A percentile compares a stretch with the other conserved stretches of the same genome.
These are phyloP conservation scores for Cochlearius cochlearius DNA, from an alignment of 2,113 vertebrate species.

Conservation along the genomic window DNA sequence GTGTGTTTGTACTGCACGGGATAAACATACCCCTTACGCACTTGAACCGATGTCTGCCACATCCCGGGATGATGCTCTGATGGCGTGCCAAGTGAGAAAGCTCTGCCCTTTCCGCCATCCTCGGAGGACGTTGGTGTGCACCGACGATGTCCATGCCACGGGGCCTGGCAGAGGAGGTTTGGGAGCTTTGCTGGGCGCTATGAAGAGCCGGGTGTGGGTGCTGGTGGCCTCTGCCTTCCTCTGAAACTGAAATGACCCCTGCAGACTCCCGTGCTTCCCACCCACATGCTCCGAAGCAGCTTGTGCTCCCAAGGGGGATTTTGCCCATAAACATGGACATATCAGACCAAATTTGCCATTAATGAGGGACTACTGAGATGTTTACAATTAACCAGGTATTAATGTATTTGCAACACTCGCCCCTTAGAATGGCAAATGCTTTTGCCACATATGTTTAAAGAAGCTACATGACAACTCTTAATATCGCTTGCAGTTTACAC, in stretches of 20 bases:
- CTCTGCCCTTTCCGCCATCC: not conserved
- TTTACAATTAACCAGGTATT: not conserved
- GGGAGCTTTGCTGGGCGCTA: not conserved
- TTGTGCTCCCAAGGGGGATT: not conserved
- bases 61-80: not conserved
- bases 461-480: not conserved
- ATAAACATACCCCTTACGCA: not conserved
- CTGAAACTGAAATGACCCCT: not conserved
- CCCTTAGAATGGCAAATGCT: not conserved
- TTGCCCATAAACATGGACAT: not conserved
- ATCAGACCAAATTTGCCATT: not conserved
- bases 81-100: not conserved
- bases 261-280: not conserved
- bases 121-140: rapidly evolving
- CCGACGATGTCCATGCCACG: rapidly evolving
- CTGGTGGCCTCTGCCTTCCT: not conserved
- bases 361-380: not conserved
- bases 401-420: not conserved
- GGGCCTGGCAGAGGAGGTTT: not conserved
- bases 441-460: not conserved
- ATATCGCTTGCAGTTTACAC: not conserved
- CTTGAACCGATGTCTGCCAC: not conserved
- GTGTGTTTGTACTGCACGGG: not conserved
- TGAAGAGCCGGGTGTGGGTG: not conserved
- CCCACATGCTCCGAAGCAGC: not conserved